Conservation (phyloP, 2,888 invertebrate genomes). For the Euplagia quadripunctaria region DNA sequence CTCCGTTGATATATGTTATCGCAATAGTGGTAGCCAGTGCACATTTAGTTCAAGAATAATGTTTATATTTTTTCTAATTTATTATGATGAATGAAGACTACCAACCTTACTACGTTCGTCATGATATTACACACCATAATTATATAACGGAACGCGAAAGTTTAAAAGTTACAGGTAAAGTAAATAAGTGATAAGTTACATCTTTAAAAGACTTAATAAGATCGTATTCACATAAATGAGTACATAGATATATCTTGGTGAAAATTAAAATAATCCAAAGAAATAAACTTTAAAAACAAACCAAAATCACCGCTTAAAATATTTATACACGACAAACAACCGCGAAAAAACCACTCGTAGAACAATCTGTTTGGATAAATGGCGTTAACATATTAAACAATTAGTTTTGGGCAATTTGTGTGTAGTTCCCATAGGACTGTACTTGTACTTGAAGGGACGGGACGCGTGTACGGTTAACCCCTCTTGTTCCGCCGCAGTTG, state of each 20-base stretch:
- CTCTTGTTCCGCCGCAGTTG: constrained; percentile 49
- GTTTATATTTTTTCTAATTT: too few relatives aligned
- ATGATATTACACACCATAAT: too few relatives aligned
- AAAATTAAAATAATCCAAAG: background rate
- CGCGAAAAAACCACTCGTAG: constrained; percentile 37
- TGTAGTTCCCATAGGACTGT: constrained; percentile 80
- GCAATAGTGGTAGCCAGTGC: too few relatives aligned
- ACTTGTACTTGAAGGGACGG: constrained; percentile 45
- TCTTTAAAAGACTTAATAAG: too few relatives aligned
- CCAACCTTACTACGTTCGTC: too few relatives aligned
- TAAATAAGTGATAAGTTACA: too few relatives aligned
- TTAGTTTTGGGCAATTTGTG: constrained; percentile 83
- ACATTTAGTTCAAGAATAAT: too few relatives aligned
- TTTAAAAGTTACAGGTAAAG: too few relatives aligned
- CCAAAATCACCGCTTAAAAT: constrained; percentile 7
- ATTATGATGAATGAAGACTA: too few relatives aligned
- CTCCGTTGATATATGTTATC: too few relatives aligned
- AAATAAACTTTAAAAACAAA: background rate
- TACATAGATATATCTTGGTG: background rate
- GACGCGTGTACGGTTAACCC: constrained; percentile 68
- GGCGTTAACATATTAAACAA: constrained; percentile 80
- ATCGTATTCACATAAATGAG: too few relatives aligned
- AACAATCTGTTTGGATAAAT: constrained; percentile 79
- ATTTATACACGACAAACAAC: constrained; percentile 30
- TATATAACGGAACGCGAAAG: too few relatives aligned